A percentile compares a stretch with the other conserved stretches of the same genome.
Conservation (phyloP, 2,888 invertebrate species). For the Stenurella melanura region DNA sequence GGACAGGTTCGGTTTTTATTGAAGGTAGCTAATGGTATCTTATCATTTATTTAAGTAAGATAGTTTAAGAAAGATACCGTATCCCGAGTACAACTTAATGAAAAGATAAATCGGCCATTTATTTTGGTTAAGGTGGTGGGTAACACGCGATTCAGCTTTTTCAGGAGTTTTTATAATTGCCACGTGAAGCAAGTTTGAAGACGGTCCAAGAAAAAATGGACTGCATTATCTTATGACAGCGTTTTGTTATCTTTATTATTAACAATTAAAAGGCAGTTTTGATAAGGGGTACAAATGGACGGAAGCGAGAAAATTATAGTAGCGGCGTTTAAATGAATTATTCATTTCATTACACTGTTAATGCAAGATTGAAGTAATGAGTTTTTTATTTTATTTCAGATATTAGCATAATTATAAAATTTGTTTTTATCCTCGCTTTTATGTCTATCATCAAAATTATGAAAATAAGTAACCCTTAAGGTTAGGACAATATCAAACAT, state of each 20-base stretch:
- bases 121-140: conserved; percentile 28
- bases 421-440: neutral
- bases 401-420: neutral
- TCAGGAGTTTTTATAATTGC: conserved; percentile 30
- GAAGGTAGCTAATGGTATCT: conserved; percentile 41
- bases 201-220: conserved; percentile 7
- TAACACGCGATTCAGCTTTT: conserved; percentile 39
- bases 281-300: conserved; percentile 29
- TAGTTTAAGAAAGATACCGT: conserved; percentile 32
- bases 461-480: no score
- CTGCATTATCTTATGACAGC: conserved; percentile 26
- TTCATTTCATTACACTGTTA: conserved; percentile 26
- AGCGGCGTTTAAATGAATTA: conserved; percentile 16
- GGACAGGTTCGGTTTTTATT: conserved; percentile 42
- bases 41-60: conserved; percentile 40
- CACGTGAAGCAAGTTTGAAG: conserved; percentile 15
- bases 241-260: conserved; percentile 28
- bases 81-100: conserved; percentile 32
- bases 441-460: neutral
- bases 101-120: conserved; percentile 31
- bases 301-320: conserved; percentile 34
- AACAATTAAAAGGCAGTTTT: conserved; percentile 25
- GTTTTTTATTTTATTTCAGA: neutral
- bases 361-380: neutral
- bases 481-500: no score